Conservation (phyloP, 2,888 invertebrate genomes). For the Teleogryllus oceanicus region DNA sequence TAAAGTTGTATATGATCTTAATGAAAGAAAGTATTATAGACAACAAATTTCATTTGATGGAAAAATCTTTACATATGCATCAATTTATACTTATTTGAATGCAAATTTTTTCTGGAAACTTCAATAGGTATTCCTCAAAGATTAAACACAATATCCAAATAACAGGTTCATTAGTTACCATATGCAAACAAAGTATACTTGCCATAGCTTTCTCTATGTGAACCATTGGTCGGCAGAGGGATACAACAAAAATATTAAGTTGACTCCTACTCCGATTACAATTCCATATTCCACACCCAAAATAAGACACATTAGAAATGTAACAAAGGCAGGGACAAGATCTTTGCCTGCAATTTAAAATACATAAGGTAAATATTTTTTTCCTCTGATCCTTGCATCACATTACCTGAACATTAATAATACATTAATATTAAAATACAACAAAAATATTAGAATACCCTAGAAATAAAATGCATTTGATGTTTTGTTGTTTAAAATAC, state of each 20-base stretch:
- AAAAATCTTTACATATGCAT: too few relatives aligned
- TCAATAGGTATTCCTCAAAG: too few relatives aligned
- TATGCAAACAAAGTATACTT: slow-evolving; percentile 40
- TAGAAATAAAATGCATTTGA: neutral
- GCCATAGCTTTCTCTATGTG: slow-evolving; percentile 69
- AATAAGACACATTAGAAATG: slow-evolving; percentile 75
- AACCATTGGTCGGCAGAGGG: slow-evolving; percentile 77
- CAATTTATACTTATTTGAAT: too few relatives aligned
- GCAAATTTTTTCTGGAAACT: too few relatives aligned
- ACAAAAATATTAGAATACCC: neutral
- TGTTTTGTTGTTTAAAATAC: neutral
- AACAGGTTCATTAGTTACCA: too few relatives aligned
- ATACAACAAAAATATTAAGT: slow-evolving; percentile 72
- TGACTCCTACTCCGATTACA: slow-evolving; percentile 73
- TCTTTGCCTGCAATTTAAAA: slow-evolving; percentile 53
- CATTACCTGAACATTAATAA: too few relatives aligned
- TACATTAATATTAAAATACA: too few relatives aligned
- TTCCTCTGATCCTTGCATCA: too few relatives aligned
- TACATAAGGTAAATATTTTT: neutral
- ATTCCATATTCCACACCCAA: slow-evolving; percentile 87
- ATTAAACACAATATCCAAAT: too few relatives aligned
- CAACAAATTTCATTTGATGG: too few relatives aligned
- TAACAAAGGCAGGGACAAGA: slow-evolving; percentile 74
- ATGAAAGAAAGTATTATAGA: too few relatives aligned
- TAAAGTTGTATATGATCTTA: too few relatives aligned